A percentile compares a stretch with the other conserved stretches of the same genome.
Evolutionary conservation across 2,113 vertebrate species (phyloP).

Genomic region (Dicentrarchus labrax): DNA sequence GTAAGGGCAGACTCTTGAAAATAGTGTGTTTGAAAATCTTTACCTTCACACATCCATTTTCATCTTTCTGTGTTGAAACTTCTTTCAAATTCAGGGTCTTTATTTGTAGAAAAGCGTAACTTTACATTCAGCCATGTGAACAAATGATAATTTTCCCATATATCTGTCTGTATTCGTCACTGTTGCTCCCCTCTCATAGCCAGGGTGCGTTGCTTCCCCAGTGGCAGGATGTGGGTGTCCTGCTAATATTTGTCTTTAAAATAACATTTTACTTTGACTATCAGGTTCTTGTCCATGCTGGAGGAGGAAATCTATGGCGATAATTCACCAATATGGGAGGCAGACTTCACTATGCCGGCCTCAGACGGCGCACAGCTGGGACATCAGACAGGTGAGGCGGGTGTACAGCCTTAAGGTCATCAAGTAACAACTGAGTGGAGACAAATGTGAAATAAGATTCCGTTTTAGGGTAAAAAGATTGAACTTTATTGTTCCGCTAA

Average conservation of each 20-base stretch:
- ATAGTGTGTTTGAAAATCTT: background rate
- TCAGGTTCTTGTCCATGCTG: conserved; percentile 99
- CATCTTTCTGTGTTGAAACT: background rate
- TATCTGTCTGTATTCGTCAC: background rate
- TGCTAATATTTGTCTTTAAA: background rate
- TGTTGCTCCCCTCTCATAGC: background rate
- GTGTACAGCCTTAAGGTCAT: too few relatives aligned
- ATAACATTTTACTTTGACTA: background rate
- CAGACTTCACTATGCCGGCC: conserved; percentile 94
- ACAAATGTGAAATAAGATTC: background rate
- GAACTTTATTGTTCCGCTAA: background rate
- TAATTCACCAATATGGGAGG: conserved; percentile 98
- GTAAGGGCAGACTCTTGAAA: conserved; percentile 77
- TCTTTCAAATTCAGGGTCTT: too few relatives aligned
- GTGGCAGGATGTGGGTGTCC: background rate
- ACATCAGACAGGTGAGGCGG: conserved; percentile 89
- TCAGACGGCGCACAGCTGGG: conserved; percentile 91
- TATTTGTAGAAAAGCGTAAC: background rate
- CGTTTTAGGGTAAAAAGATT: too few relatives aligned
- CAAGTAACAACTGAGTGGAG: background rate
- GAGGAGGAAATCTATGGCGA: conserved; percentile 99
- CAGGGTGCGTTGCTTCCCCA: background rate
- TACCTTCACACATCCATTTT: background rate
- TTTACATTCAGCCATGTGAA: too few relatives aligned
- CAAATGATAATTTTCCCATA: too few relatives aligned